Conservation (phyloP, 1,140 invertebrate genomes). For the Cotesia chilonis region DNA sequence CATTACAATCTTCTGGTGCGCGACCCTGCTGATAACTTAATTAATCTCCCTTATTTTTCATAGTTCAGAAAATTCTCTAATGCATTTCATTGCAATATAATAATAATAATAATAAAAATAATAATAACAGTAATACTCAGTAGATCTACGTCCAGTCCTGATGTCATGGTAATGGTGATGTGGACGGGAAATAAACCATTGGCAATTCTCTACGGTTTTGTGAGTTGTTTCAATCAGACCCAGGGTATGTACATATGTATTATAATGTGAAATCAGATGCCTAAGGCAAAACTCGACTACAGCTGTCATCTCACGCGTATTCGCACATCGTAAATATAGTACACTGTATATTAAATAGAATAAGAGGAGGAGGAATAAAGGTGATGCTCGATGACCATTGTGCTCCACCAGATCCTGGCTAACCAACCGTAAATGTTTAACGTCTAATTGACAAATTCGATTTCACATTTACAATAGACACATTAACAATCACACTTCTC, state of each 20-base stretch:
- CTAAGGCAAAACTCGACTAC: conserved; percentile 49
- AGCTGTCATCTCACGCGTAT: conserved; percentile 52
- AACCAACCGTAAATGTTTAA: conserved; percentile 63
- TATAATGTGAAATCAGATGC: conserved; percentile 58
- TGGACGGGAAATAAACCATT: conserved; percentile 26
- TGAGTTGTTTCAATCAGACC: conserved; percentile 58
- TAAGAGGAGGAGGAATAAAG: neutral
- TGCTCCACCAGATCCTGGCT: conserved; percentile 47
- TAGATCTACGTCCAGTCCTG: neutral
- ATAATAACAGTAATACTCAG: neutral
- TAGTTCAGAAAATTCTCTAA: conserved; percentile 26
- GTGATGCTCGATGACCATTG: conserved; percentile 40
- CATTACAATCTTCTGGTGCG: conserved; percentile 10
- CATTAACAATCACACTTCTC: conserved; percentile 19
- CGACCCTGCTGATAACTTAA: conserved; percentile 2
- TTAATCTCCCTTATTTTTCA: conserved; percentile 23
- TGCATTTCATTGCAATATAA: neutral
- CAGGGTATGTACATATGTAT: conserved; percentile 48
- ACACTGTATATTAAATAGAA: conserved; percentile 39
- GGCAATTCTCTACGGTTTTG: conserved; percentile 55
- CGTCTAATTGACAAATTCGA: conserved; percentile 65
- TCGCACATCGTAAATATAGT: conserved; percentile 16
- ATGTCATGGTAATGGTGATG: neutral
- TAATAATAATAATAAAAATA: no score
- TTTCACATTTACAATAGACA: conserved; percentile 48